A percentile compares a stretch with the other conserved stretches of the same genome.
Conservation (phyloP, 1,140 invertebrate genomes). For the Ceratina australensis region DNA sequence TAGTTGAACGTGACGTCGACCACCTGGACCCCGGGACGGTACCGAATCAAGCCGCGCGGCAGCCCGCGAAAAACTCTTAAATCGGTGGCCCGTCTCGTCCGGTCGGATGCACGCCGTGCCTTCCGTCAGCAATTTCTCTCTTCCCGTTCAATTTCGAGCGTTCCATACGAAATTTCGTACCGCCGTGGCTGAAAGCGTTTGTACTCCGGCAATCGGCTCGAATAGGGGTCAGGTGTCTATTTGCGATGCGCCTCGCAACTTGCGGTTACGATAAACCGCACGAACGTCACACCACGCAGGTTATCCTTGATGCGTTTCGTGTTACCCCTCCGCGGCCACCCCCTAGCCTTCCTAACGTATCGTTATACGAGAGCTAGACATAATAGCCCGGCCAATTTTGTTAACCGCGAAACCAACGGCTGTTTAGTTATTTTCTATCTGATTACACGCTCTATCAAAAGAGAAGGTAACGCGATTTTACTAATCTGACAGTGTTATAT, state of each 20-base stretch:
- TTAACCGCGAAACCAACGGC: no score
- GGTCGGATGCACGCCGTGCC: no score
- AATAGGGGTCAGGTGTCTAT: conserved; percentile 70
- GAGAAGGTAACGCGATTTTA: no score
- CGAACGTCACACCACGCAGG: conserved; percentile 62
- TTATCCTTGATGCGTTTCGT: conserved; percentile 70
- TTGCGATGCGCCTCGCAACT: conserved; percentile 65
- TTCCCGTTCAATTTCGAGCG: neutral
- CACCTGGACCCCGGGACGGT: neutral
- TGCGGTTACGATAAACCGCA: conserved; percentile 72
- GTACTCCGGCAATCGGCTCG: conserved; percentile 41
- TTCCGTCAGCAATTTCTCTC: no score
- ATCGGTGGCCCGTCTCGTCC: neutral
- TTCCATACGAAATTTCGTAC: neutral
- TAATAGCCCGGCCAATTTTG: neutral
- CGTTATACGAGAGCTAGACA: conserved; percentile 55
- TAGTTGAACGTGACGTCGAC: conserved; percentile 10
- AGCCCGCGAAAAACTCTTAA: neutral
- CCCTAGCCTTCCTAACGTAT: conserved; percentile 24
- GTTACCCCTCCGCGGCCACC: conserved; percentile 24
- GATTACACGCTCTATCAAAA: no score
- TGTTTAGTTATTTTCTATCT: no score
- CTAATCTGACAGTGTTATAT: no score
- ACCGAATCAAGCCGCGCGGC: neutral
- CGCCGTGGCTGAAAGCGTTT: neutral